A percentile compares a stretch with the other conserved stretches of the same genome.
These are phyloP conservation scores for Pachymerium ferrugineum DNA, from an alignment of 2,888 invertebrate genomes.

Conservation along the genomic window DNA sequence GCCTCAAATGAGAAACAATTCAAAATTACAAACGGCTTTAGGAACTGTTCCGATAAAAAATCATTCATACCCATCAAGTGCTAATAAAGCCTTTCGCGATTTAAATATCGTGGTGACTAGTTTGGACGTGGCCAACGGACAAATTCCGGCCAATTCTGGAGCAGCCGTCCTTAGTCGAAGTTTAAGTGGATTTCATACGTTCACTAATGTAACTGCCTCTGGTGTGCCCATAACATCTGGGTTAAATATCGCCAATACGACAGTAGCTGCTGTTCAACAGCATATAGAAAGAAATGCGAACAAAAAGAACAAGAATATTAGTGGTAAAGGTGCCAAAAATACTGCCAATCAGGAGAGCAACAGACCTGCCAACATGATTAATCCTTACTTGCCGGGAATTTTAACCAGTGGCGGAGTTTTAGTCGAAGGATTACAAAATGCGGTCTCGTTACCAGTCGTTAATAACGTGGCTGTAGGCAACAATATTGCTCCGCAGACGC, in stretches of 20 bases:
- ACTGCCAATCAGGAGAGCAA: constrained; percentile 11
- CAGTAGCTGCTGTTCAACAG: constrained; percentile 13
- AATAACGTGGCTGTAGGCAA: constrained; percentile 14
- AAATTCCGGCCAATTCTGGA: constrained; percentile 24
- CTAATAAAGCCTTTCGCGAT: constrained; percentile 30
- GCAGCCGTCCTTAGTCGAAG: constrained; percentile 20
- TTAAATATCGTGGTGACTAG: constrained; percentile 31
- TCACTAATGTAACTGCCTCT: constrained; percentile 9
- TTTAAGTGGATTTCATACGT: constrained; percentile 16
- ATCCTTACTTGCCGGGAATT: constrained; percentile 34
- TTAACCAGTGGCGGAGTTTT: constrained; percentile 28
- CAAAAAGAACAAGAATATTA: constrained; percentile 28
- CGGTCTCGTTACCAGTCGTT: constrained; percentile 32
- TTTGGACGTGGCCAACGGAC: constrained; percentile 32
- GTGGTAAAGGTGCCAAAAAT: constrained; percentile 30
- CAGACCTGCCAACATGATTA: constrained; percentile 32
- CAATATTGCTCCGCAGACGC: constrained; percentile 28
- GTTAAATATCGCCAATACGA: background rate
- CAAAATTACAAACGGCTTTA: background rate
- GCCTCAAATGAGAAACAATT: constrained; percentile 28
- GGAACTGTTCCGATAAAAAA: constrained; percentile 24
- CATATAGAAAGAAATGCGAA: constrained; percentile 23
- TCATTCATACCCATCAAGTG: background rate
- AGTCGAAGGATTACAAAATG: constrained; percentile 33
- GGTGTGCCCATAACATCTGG: constrained; percentile 5